Evolutionary conservation across 1,140 invertebrate genomes (phyloP), one percentile per base, ranked within the genome.

Genomic region (Drosophila sproati): DNA sequence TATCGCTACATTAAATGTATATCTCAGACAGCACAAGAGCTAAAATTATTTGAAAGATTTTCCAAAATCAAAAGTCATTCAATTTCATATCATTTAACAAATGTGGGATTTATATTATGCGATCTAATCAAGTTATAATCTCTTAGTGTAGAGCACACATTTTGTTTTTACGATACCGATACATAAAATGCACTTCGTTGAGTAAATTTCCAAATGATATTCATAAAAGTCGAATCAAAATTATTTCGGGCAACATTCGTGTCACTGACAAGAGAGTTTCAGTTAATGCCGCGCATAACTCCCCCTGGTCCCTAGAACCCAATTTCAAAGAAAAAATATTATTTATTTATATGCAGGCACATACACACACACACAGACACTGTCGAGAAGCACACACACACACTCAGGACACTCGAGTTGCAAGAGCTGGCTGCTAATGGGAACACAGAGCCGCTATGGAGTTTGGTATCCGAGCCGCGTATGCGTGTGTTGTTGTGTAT

Each of bases 301-400:
- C 47, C 41, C 20, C 12, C 2, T 35, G 20, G 43, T n/a, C 64
- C 31, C 60, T 43, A 66, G 69, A 86, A 76, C 75, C 68, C 59
- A 69, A 72, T 86, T 87, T 73, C 70, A 73, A 80, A 75, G 56
- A 82, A 72, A 86, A 82, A 82, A 77, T 70, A 78, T 75, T 64
- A 67, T 82, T 79, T 82, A 86, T 86, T 88, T 86, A 86, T 86
- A 70, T 85, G 81, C 77, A 54, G 64, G 59, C 55, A 39, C 39
- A 67, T 52, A 70, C 29, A 64, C 54, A 56, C 35, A 61, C 48
- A 37, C 52, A 55, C 35, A 47, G 31, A 50, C 45, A 20, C 32
- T n/a, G 20, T 20, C 20, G 20, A 20, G 3, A 55, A 37, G 39
- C 32, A 50, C 7, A 48, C 12, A 48, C 4, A 35, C 5, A 63